Evolutionary conservation across 2,797 vertebrate species (phyloP).

Genomic region (Bufotes viridis): DNA sequence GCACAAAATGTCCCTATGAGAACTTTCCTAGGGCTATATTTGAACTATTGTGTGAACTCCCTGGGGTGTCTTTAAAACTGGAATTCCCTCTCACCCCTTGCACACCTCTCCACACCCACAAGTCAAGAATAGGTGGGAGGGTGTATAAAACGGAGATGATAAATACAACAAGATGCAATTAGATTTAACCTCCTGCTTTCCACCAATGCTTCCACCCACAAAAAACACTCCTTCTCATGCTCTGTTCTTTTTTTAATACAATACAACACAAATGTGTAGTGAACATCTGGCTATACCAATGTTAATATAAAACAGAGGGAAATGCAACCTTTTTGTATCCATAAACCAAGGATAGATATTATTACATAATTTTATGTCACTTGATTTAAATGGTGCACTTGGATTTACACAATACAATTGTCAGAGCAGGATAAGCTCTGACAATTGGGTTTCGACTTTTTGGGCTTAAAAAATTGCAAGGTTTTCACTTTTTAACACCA

Average conservation of each 20-base stretch:
- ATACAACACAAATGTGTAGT: not conserved
- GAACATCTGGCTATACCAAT: not conserved
- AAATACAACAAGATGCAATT: conserved; percentile 10
- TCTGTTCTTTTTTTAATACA: not conserved
- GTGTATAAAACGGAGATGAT: not conserved
- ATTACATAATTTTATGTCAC: too few relatives aligned
- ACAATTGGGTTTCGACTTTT: too few relatives aligned
- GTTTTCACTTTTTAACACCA: too few relatives aligned
- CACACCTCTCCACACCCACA: conserved; percentile 41
- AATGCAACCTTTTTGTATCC: not conserved
- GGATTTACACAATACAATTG: too few relatives aligned
- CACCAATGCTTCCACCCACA: not conserved
- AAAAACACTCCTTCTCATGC: not conserved
- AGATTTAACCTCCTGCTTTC: not conserved
- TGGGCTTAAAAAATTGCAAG: too few relatives aligned
- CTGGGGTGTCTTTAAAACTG: conserved; percentile 28
- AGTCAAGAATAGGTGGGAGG: conserved; percentile 10
- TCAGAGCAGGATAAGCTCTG: too few relatives aligned
- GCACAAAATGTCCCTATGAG: conserved; percentile 45
- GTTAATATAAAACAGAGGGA: not conserved
- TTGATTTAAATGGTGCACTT: too few relatives aligned
- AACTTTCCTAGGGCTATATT: conserved; percentile 44
- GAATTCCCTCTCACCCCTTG: conserved; percentile 36
- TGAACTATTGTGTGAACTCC: conserved; percentile 47
- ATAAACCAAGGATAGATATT: too few relatives aligned